Percentiles rank a stretch among this genome's conserved stretches.
phyloP scores from a whole-genome alignment of 2,797 vertebrate genomes.

The Distichodus sexfasciatus region DNA sequence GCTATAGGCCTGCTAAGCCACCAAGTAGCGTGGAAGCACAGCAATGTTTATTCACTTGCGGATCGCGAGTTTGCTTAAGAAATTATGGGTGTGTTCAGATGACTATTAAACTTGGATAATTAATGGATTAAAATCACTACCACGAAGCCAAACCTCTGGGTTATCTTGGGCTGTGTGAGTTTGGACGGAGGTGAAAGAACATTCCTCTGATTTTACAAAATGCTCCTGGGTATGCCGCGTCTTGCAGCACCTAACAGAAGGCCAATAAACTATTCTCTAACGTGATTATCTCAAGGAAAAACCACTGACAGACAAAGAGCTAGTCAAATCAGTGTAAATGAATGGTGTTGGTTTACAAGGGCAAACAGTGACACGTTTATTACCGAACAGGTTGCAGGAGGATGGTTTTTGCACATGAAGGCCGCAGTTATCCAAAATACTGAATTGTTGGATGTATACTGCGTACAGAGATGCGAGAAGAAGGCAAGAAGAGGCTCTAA shows the following conservation, averaged over 20 bases:
- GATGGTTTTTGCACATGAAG: not conserved
- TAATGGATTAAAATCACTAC: not conserved
- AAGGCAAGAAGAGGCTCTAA: not conserved
- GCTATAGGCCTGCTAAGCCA: not conserved
- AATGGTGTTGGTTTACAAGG: conserved; percentile 4
- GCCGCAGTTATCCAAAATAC: not conserved
- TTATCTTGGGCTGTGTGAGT: not conserved
- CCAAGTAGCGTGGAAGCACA: not conserved
- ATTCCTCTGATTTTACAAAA: conserved; percentile 6
- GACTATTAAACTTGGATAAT: not conserved
- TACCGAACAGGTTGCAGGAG: not conserved
- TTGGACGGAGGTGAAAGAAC: not conserved
- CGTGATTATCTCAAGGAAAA: conserved; percentile 14
- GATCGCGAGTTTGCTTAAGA: not conserved
- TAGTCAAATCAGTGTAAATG: not conserved
- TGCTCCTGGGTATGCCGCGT: not conserved
- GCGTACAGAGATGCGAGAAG: not conserved
- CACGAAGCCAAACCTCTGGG: not conserved
- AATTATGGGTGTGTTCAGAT: not conserved
- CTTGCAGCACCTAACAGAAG: conserved; percentile 10
- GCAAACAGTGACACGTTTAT: conserved; percentile 24
- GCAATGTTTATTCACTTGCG: not conserved
- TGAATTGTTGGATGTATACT: not conserved
- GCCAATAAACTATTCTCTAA: conserved; percentile 10
- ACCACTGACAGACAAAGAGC: conserved; percentile 10